Evolutionary conservation across 2,888 invertebrate species (phyloP).

Genomic region (Drosophila vallismaia): DNA sequence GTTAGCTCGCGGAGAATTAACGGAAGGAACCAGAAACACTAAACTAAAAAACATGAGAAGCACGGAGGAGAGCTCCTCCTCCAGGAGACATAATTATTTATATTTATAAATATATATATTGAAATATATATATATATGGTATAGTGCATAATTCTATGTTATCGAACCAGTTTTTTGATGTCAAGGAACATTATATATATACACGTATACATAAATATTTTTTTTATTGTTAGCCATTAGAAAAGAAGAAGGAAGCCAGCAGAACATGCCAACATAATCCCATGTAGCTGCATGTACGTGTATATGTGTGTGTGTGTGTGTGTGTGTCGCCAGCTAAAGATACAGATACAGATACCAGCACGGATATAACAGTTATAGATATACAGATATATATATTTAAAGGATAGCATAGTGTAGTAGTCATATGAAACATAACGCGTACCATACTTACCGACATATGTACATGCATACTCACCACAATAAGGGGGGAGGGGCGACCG

Average conservation of each 20-base stretch:
- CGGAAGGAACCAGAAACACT: conserved; percentile 1
- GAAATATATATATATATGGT: conserved; percentile 35
- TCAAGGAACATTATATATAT: conserved; percentile 35
- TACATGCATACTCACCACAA: conserved; percentile 43
- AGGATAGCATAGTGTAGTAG: conserved; percentile 32
- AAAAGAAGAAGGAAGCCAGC: conserved; percentile 1
- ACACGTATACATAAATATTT: conserved; percentile 43
- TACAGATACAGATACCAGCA: conserved; percentile 15
- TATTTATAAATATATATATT: conserved; percentile 36
- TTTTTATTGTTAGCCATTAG: conserved; percentile 59
- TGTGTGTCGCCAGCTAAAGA: conserved; percentile 31
- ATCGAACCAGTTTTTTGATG: conserved; percentile 43
- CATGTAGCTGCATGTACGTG: conserved; percentile 36
- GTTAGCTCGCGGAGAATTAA: conserved; percentile 42
- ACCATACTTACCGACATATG: conserved; percentile 32
- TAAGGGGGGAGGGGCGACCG: conserved; percentile 4
- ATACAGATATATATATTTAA: conserved; percentile 24
- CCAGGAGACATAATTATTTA: conserved; percentile 29
- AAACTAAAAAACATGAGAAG: conserved; percentile 12
- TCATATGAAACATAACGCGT: conserved; percentile 32
- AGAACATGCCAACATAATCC: conserved; percentile 30
- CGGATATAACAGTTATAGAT: conserved; percentile 24
- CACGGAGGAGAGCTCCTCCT: background rate
- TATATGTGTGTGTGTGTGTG: conserved; percentile 25
- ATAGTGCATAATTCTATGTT: conserved; percentile 32